Base-by-base conservation (phyloP, 2,113 vertebrate species). In the Megatriorchis doriae region DNA sequence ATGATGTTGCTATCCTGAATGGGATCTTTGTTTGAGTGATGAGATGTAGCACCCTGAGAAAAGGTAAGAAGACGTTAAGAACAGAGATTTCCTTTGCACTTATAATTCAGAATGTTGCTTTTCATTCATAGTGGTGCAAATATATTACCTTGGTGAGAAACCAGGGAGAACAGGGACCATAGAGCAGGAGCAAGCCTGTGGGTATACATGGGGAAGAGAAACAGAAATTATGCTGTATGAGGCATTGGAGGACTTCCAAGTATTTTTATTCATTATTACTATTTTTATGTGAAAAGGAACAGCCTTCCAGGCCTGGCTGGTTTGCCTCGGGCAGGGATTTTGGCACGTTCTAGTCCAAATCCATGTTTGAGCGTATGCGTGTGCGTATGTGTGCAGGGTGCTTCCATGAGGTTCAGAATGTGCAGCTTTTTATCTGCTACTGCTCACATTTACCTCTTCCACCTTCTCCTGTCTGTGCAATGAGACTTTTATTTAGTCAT, bases 281-380 rank as follows among this genome's bases (percentile, higher is more conserved):
- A 92, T 94, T 97, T 98, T 98, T 98, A 97, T 97, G 86, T 91
- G 97, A 96, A 97, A 97, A 77, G 87, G 90, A 97, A 96, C 94
- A 97, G 89, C 68, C 88, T 96, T 97, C 97, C 95, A 97, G 96
- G 77, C 66, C 92, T 72, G 79, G 47, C 45, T 97, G 87, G 92
- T 95, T 96, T 94, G 95, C 96, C 80, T 70, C 29, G 31, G 94
- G 95, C 91, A 62, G 73, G 81, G 88, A 86, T 96, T 95, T 97
- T 90, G 65, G 79, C 80, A 79, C 91, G 47, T 93, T 93, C 86
- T 86, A 85, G 70, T 48, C 86, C 78, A 74, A 93, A 88, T 88
- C 86, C 36, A 10, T 53, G 36, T 80, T 38, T 91, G 38, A 74
- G 59, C 53, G 10, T 72, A 12, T 88, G 43, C 47, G 34, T 88